phyloP scores from a whole-genome alignment of 1,140 invertebrate species.

The Centruroides vittatus region DNA sequence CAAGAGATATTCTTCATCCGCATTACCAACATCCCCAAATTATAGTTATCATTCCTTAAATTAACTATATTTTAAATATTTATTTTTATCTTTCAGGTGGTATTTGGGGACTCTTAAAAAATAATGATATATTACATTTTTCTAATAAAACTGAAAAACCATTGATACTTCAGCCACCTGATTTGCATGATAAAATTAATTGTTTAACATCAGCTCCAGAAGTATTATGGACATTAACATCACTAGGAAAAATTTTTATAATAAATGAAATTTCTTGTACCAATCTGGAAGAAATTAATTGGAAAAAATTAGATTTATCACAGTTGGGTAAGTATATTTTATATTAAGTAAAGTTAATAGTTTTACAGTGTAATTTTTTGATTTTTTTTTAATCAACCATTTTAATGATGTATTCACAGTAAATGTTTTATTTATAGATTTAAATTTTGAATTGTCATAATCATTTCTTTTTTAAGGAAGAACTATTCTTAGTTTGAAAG shows the following conservation, averaged over 20 bases:
- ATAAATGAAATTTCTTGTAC: conserved; percentile 29
- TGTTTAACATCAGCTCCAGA: conserved; percentile 28
- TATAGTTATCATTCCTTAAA: too few species aligned
- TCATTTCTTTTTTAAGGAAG: too few species aligned
- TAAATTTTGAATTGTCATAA: too few species aligned
- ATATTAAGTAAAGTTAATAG: too few species aligned
- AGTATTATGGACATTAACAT: conserved; percentile 34
- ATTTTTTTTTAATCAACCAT: too few species aligned
- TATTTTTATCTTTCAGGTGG: conserved; percentile 21
- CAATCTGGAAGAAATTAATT: conserved; percentile 29
- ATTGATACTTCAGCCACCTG: conserved; percentile 8
- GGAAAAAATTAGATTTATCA: conserved; percentile 31
- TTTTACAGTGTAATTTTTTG: too few species aligned
- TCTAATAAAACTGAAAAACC: conserved; percentile 17
- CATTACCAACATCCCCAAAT: too few species aligned
- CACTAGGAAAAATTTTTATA: conserved; percentile 30
- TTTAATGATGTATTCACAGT: too few species aligned
- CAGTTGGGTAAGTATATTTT: conserved; percentile 29
- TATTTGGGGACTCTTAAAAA: conserved; percentile 31
- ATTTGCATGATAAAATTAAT: conserved; percentile 20
- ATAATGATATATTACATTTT: conserved; percentile 31
- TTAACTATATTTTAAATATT: not conserved
- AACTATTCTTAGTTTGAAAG: too few species aligned
- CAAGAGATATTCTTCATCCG: too few species aligned
- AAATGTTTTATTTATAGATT: too few species aligned